Evolutionary conservation across 2,113 vertebrate species (phyloP).

Genomic region (Cyprinus carpio): DNA sequence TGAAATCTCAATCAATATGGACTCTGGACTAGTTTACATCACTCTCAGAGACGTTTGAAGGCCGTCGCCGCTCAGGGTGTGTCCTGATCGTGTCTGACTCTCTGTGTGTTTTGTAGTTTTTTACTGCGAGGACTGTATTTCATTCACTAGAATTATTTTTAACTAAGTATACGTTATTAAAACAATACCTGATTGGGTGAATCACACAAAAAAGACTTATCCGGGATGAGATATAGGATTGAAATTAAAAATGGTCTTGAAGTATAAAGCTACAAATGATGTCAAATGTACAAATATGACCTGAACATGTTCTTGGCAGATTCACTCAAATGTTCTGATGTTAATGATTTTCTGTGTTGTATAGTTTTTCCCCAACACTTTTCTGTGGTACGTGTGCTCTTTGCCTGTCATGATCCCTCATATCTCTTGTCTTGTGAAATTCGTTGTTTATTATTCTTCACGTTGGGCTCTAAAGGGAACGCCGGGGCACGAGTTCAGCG

Average conservation of each 20-base stretch:
- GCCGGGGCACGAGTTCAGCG: conserved; percentile 18
- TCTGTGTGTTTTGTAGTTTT: not conserved
- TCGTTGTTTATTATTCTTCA: conserved; percentile 20
- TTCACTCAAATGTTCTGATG: not conserved
- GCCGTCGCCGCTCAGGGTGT: not conserved
- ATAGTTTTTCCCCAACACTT: not conserved
- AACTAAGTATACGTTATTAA: not conserved
- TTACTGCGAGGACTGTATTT: not conserved
- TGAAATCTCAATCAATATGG: conserved; percentile 34
- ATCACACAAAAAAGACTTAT: not conserved
- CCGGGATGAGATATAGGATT: not conserved
- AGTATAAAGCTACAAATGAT: not conserved
- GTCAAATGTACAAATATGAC: not conserved
- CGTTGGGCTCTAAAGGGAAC: not conserved
- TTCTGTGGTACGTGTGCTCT: not conserved
- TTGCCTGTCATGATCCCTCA: conserved; percentile 22
- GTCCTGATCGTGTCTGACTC: not conserved
- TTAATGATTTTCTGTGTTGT: not conserved
- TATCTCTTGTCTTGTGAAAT: conserved; percentile 45
- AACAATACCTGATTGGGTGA: not conserved
- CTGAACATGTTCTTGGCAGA: not conserved
- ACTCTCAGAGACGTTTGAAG: conserved; percentile 29
- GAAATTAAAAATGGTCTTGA: accelerated
- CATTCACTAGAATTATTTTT: not conserved
- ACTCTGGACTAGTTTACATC: conserved; percentile 46